These are phyloP conservation scores for Megalopta genalis DNA, from an alignment of 1,140 invertebrate genomes.

Conservation along the genomic window DNA sequence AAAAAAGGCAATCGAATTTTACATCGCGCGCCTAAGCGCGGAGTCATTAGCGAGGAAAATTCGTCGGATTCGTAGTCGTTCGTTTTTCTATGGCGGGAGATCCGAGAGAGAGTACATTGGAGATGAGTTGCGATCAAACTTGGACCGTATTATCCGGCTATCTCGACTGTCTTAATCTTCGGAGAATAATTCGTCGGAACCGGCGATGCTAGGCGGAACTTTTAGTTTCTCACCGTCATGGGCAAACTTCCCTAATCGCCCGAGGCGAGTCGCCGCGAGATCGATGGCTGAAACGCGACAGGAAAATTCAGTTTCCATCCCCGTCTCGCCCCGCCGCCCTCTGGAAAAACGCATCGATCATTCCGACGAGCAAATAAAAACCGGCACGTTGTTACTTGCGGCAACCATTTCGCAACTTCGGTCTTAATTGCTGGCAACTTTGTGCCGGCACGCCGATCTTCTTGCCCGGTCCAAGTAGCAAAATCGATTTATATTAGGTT, in stretches of 20 bases:
- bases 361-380: neutral
- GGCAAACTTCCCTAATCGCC: neutral
- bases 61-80: neutral
- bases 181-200: constrained; percentile 6
- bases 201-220: neutral
- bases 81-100: neutral
- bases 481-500: too few species aligned
- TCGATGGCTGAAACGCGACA: constrained; percentile 5
- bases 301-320: constrained; percentile 3
- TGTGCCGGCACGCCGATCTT: too few species aligned
- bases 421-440: too few species aligned
- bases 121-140: neutral
- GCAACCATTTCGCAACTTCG: too few species aligned
- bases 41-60: neutral
- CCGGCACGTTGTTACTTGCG: too few species aligned
- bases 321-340: too few species aligned
- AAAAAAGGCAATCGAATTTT: too few species aligned
- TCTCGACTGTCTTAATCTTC: constrained; percentile 3
- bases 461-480: too few species aligned
- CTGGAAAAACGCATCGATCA: constrained; percentile 12
- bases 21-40: neutral
- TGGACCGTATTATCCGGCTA: neutral
- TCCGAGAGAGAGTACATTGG: too few species aligned
- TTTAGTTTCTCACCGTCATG: constrained; percentile 8
- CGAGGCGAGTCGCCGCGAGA: neutral